Evolutionary conservation across 2,113 vertebrate species (phyloP), one percentile per base, ranked within the genome.

Genomic region (Leuciscus idus): DNA sequence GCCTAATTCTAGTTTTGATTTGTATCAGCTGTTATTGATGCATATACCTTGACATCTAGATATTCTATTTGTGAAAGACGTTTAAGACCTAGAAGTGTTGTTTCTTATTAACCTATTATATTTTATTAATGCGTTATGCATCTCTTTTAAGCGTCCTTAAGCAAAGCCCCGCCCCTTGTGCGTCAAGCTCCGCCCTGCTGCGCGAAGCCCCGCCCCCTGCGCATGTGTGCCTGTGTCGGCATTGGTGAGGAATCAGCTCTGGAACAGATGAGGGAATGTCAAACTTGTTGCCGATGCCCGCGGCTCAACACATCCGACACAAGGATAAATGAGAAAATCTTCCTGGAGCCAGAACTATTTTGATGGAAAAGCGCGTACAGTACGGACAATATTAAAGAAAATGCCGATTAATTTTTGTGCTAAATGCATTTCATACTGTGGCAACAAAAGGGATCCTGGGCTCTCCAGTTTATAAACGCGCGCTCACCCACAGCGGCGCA

Each of bases 221-320:
- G 88, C 85, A 89, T 83, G 85, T 85, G 62, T 61, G 72, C 78
- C 79, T 73, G 74, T 64, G 88, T 73, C 64, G 55, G 85, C 81
- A 83, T 89, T 89, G 85, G 88, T 78, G 85, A 81, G 73, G 52
- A 30, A 21, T 79, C 70, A n/a, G 83, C 88, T 83, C 83, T 87
- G 88, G 78, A 59, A 33, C 36, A 87, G 88, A 89, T 89, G 88
- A 89, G 88, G 86, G 88, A 89, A 89, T 87, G 88, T 85, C 88
- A 89, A 89, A 89, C 86, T 89, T 89, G 88, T 89, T 89, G 88
- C 88, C 86, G 88, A 87, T 76, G 55, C 77, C 76, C 48, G 84
- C 62, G 36, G 77, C 43, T 85, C 84, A 82, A 89, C 83, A 85
- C 83, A 83, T 82, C 83, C 43, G 66, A 21, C 59, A n/a, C 55